These are phyloP conservation scores for Dendropsophus ebraccatus DNA, from an alignment of 2,113 vertebrate genomes.

Conservation along the genomic window DNA sequence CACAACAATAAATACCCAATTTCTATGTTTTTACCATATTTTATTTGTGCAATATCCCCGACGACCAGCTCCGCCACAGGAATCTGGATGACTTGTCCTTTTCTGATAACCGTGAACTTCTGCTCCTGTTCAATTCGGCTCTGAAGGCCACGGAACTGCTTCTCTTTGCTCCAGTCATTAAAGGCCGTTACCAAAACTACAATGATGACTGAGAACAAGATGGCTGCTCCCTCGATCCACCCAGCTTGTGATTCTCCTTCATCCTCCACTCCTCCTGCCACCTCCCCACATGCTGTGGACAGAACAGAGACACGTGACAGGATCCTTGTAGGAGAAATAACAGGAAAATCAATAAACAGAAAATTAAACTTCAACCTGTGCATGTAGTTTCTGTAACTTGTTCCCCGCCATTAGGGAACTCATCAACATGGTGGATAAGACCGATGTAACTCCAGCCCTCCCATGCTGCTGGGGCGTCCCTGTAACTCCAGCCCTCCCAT, in stretches of 20 bases:
- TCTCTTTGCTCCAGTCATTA: conserved; percentile 98
- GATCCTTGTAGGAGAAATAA: too few species aligned
- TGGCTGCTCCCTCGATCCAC: conserved; percentile 97
- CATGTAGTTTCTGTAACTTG: too few species aligned
- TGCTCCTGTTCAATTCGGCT: conserved; percentile 96
- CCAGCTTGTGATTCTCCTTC: conserved; percentile 90
- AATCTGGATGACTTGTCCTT: conserved; percentile 96
- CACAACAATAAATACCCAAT: not conserved
- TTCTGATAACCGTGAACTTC: conserved; percentile 94
- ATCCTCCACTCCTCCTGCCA: conserved; percentile 76
- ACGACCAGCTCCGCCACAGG: conserved; percentile 92
- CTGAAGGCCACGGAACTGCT: conserved; percentile 96
- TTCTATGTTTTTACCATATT: conserved; percentile 82
- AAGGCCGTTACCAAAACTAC: conserved; percentile 97
- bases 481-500: too few species aligned
- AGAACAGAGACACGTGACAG: not conserved
- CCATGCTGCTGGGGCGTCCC: too few species aligned
- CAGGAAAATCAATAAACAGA: too few species aligned
- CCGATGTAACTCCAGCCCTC: too few species aligned
- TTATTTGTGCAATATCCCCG: conserved; percentile 95
- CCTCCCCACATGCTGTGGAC: conserved; percentile 78
- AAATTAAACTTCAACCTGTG: too few species aligned
- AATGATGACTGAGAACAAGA: conserved; percentile 92
- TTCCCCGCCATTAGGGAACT: too few species aligned
- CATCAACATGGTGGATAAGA: too few species aligned